phyloP scores from a whole-genome alignment of 2,797 vertebrate genomes.

The Hafferia zeledoni region DNA sequence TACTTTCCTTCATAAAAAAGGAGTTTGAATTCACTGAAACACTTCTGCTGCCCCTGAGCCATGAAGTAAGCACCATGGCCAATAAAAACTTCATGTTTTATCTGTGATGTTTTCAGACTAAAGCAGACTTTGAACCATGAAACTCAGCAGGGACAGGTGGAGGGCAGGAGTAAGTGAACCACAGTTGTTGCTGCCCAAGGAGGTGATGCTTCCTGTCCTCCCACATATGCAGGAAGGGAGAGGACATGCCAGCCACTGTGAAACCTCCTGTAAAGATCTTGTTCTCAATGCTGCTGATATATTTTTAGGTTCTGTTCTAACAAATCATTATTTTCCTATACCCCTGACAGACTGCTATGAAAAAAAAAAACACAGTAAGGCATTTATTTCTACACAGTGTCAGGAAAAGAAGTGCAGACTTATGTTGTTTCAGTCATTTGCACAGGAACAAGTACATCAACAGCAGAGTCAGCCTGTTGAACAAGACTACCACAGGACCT shows the following conservation, averaged over 20 bases:
- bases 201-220: not conserved
- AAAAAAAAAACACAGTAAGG: not conserved
- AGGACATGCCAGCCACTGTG: not conserved
- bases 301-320: not conserved
- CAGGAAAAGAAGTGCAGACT: not conserved
- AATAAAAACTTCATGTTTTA: not conserved
- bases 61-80: rapidly evolving
- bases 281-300: not conserved
- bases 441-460: not conserved
- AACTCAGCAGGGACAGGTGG: rapidly evolving
- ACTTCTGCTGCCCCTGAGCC: not conserved
- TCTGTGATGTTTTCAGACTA: not conserved
- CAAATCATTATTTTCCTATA: not conserved
- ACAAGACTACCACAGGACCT: not conserved
- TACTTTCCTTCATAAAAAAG: not conserved
- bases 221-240: rapidly evolving
- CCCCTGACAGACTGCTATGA: not conserved
- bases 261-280: rapidly evolving
- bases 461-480: not conserved
- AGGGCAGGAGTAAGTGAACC: rapidly evolving
- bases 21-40: not conserved
- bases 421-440: not conserved
- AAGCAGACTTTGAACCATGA: not conserved
- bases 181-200: rapidly evolving
- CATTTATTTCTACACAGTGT: not conserved